Conservation (phyloP, 2,113 vertebrate genomes). For the Odocoileus virginianus region DNA sequence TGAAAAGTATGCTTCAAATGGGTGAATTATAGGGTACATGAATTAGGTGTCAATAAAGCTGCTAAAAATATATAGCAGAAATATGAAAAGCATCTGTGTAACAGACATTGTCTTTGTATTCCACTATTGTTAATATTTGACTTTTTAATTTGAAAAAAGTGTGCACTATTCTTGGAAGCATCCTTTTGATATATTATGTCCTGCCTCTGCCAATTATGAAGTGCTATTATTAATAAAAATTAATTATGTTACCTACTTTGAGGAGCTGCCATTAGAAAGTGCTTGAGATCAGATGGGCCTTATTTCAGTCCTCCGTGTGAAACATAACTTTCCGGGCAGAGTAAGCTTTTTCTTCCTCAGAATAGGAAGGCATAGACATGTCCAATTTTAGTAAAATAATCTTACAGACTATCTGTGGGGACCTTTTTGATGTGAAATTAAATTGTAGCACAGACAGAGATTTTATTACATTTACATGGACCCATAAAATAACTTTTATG, state of each 20-base stretch:
- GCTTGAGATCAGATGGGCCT: neutral
- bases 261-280: constrained; percentile 22
- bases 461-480: constrained; percentile 87
- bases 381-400: constrained; percentile 81
- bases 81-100: neutral
- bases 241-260: constrained; percentile 48
- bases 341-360: constrained; percentile 61
- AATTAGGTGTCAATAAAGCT: neutral
- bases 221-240: constrained; percentile 54
- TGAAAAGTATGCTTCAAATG: neutral
- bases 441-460: constrained; percentile 81
- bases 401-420: constrained; percentile 78
- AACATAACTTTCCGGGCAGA: constrained; percentile 49
- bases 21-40: neutral
- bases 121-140: constrained; percentile 39
- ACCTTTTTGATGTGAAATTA: constrained; percentile 84
- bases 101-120: neutral
- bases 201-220: constrained; percentile 35
- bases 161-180: neutral
- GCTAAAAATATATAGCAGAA: neutral
- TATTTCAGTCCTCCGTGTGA: constrained; percentile 30
- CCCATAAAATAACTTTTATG: constrained; percentile 86
- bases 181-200: constrained; percentile 40
- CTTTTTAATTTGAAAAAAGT: constrained; percentile 33
- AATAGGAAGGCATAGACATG: constrained; percentile 50